A percentile compares a stretch with the other conserved stretches of the same genome.
These are phyloP conservation scores for Rotaria socialis DNA, from an alignment of 2,888 invertebrate genomes.

Conservation along the genomic window DNA sequence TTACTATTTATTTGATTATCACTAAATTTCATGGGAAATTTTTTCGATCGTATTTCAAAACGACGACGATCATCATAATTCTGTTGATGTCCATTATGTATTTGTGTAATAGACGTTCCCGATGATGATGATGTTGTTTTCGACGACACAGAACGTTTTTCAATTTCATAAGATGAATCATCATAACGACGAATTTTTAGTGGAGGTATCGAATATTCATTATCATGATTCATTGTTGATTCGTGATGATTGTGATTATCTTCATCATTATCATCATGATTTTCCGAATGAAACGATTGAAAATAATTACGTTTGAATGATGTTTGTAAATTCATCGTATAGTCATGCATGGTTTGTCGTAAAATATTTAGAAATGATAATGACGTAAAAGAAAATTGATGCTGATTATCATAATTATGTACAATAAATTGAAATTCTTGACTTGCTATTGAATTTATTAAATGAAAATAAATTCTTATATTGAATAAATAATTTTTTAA, in stretches of 20 bases:
- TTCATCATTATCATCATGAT: background rate
- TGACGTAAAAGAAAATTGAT: background rate
- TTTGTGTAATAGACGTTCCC: background rate
- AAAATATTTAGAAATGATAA: background rate
- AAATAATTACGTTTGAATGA: background rate
- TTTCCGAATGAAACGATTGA: background rate
- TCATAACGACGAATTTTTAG: slow-evolving; percentile 26
- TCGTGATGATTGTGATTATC: background rate
- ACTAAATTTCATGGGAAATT: background rate
- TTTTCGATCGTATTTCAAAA: background rate
- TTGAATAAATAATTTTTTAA: background rate
- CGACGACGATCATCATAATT: background rate
- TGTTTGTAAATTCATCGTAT: background rate
- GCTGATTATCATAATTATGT: background rate
- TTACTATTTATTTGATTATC: slow-evolving; percentile 10
- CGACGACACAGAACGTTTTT: slow-evolving; percentile 3
- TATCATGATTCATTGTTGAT: background rate
- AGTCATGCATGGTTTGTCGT: background rate
- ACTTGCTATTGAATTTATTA: slow-evolving; percentile 19
- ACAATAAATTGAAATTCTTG: slow-evolving; percentile 32
- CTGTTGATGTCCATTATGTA: background rate
- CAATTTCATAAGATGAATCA: slow-evolving; percentile 12
- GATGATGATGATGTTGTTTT: slow-evolving; percentile 2
- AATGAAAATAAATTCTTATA: slow-evolving; percentile 4
- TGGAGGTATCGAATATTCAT: background rate